phyloP scores from a whole-genome alignment of 2,888 invertebrate genomes.

The Stenotaenia linearis region DNA sequence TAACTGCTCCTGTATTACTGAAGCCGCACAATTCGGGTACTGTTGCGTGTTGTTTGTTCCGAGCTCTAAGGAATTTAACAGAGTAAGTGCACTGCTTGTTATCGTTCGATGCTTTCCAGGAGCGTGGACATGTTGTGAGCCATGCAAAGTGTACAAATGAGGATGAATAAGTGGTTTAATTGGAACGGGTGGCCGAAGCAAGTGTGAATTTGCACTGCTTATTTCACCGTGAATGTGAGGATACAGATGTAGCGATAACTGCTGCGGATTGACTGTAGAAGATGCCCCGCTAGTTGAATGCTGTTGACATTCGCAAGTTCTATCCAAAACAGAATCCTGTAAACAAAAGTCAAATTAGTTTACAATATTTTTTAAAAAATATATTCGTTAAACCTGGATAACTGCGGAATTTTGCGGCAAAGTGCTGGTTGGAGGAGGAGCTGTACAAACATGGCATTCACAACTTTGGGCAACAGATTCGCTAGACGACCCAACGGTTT shows the following conservation, averaged over 20 bases:
- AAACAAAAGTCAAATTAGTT: background rate
- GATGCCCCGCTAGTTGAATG: constrained; percentile 40
- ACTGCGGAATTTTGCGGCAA: background rate
- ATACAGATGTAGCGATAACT: constrained; percentile 34
- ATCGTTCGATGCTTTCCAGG: constrained; percentile 27
- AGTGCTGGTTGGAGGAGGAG: background rate
- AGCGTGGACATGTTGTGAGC: constrained; percentile 7
- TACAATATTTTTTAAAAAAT: background rate
- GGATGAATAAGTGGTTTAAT: constrained; percentile 42
- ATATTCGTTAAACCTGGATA: background rate
- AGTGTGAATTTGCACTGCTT: constrained; percentile 40
- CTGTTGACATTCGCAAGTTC: constrained; percentile 43
- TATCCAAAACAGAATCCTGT: constrained; percentile 28
- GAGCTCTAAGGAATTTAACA: constrained; percentile 33
- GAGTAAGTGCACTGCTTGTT: background rate
- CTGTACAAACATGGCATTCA: constrained; percentile 32
- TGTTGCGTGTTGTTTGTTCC: constrained; percentile 38
- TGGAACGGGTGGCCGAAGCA: constrained; percentile 43
- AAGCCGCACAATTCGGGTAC: constrained; percentile 34
- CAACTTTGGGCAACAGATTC: constrained; percentile 21
- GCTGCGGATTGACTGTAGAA: constrained; percentile 5
- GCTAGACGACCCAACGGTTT: background rate
- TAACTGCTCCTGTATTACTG: constrained; percentile 28
- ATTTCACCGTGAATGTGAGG: constrained; percentile 36
- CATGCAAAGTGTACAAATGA: constrained; percentile 45